Evolutionary conservation across 2,797 vertebrate genomes (phyloP).

Genomic region (Hippocampus kuda): DNA sequence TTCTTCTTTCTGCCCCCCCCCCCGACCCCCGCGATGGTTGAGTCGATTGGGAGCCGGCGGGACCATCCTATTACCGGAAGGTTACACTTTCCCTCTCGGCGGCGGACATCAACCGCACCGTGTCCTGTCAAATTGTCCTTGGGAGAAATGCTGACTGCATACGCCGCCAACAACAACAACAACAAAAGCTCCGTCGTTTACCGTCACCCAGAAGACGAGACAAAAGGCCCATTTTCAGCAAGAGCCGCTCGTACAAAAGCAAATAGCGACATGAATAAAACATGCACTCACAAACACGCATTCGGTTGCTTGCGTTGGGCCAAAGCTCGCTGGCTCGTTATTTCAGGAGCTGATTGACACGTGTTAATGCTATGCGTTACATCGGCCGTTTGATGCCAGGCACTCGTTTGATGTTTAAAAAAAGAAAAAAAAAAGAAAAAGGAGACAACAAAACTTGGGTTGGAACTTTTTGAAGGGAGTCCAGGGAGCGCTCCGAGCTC

Average conservation of each 20-base stretch:
- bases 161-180: not conserved
- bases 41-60: constrained; percentile 54
- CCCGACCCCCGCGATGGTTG: constrained; percentile 44
- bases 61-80: constrained; percentile 57
- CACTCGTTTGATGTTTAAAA: constrained; percentile 42
- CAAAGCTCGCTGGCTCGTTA: constrained; percentile 12
- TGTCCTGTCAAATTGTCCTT: constrained; percentile 52
- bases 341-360: constrained; percentile 48
- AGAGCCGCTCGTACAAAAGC: not conserved
- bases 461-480: not conserved
- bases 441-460: constrained; percentile 7
- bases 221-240: no score
- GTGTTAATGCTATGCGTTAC: constrained; percentile 41
- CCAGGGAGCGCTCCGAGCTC: no score
- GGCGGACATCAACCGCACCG: constrained; percentile 40
- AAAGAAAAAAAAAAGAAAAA: constrained; percentile 21
- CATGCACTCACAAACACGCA: constrained; percentile 17
- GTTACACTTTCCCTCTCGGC: constrained; percentile 55
- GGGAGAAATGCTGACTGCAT: constrained; percentile 39
- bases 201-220: no score
- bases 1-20: constrained; percentile 24
- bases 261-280: constrained; percentile 37
- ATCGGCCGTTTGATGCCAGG: constrained; percentile 41
- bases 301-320: constrained; percentile 21
- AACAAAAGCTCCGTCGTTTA: not conserved